Evolutionary conservation across 1,140 invertebrate species (phyloP), one percentile per base, ranked within the genome.

Genomic region (Meloidogyne chitwoodi): DNA sequence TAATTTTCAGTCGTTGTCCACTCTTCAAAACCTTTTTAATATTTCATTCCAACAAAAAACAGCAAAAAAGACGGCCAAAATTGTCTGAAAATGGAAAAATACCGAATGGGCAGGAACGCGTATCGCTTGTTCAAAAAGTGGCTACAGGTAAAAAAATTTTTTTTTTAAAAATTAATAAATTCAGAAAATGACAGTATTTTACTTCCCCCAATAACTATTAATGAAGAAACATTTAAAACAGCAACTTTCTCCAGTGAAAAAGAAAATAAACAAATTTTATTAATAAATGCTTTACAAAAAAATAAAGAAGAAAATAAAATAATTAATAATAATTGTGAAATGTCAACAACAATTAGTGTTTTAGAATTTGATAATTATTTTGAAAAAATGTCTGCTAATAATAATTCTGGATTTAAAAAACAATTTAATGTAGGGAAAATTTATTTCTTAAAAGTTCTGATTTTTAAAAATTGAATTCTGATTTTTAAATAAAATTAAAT

Each of bases 381-480:
- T 56, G 71, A 81, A 48, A 78, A 87, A 66, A 66, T 87, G 48
- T 34, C 75, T 56, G 61, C 66, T 31, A 86, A 87, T 64, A 76
- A 81, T 66, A 82, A 86, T 62, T 75, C 56, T 12, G 86, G 87
- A n/a, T 86, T 86, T 72, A 74, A 74, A 56, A 44, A 64, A 26
- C 86, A 87, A 65, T 86, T 86, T 75, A 77, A 85, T 80, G 83
- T 87, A n/a, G 26, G 44, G 12, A 34, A n/a, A 31, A 12, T 68
- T 22, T 3, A 34, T 44, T 27, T 34, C n/a, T 38, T 11, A n/a
- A 19, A 68, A 68, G 12, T 12, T 11, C 0, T 41, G 2, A 3
- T 11, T 16, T 66, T 66, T 16, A 29, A 11, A 68, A 11, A 31
- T 68, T n/a, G n/a, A n/a, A n/a, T 12, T 11, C 0, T 41, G 2